Base-by-base conservation (phyloP, 2,888 invertebrate genomes). In the Chorisops tibialis region DNA sequence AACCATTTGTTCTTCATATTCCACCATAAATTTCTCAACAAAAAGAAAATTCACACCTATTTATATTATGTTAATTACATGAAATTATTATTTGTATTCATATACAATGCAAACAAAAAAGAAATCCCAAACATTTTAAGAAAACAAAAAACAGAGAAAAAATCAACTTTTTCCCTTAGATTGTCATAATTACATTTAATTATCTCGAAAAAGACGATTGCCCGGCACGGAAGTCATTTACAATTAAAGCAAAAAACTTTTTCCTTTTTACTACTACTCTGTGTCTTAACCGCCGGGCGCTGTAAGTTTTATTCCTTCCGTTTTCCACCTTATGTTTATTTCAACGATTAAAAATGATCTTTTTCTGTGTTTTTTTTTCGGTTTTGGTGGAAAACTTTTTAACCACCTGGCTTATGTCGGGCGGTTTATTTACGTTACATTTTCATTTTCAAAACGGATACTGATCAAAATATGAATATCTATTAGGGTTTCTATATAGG, bases 201-300 rank as follows among this genome's bases (percentile, higher is more conserved):
- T 56, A 56, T 56, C 56, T 45, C 56, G 56, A 56, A 56, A 30
- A 56, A 56, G 56, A 56, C 56, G 56, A 56, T 56, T 45, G 45
- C 56, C 56, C 56, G 56, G 56, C 56, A 56, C 56, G 56, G 56
- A 56, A 56, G 56, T 56, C 45, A 24, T 45, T 56, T 45, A 43
- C 56, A 56, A 56, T 56, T 56, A 56, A 56, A 43, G 30, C 30
- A 30, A 30, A 45, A 56, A 56, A 56, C 56, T 56, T 56, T 56
- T 45, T 24, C n/a, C n/a, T n/a, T 24, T 1, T 54, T 56, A 19
- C 19, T 43, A n/a, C 16, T 41, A 6, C 5, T 5, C n/a, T n/a
- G n/a, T n/a, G n/a, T n/a, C n/a, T n/a, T n/a, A n/a, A 7, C 30
- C 30, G 30, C 9, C 5, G 5, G 30, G 30, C 30, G 7, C 30